Base-by-base conservation (phyloP, 2,888 invertebrate genomes). In the Agrilus biguttatus region DNA sequence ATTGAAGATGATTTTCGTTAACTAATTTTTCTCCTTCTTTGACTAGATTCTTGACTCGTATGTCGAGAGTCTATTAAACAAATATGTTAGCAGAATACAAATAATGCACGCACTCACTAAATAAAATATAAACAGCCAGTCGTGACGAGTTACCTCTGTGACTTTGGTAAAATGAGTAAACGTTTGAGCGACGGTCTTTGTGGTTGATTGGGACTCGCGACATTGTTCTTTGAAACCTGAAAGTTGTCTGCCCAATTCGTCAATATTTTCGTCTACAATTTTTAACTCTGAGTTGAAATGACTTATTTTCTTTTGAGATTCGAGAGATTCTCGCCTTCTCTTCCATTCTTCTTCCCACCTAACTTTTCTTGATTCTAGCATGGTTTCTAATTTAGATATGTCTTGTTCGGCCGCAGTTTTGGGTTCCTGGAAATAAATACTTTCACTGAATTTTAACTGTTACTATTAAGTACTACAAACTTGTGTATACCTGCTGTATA, bases 111-210 rank as follows among this genome's bases (percentile, higher is more conserved):
- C 28, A 8, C 37, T 37, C 37, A 13, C 23, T 37, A 28, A 28
- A 10, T 28, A 28, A 28, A 28, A 28, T 28, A 28, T 10, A 28
- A 28, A 28, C 28, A 28, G 28, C 28, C 28, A 28, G 28, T 28
- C 28, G 28, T 10, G 28, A 10, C 28, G 28, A 28, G 66, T 67
- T 66, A 86, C 84, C 71, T 80, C 74, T 50, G 86, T 77, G 41
- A 83, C 83, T 62, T 78, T 78, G 66, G 87, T 83, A 61, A 87
- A 84, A 55, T 81, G 78, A 47, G 73, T 72, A 59, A 85, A 87
- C 32, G 82, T 78, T 50, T 75, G 66, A 6, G 81, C 78, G 37
- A 80, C 79, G 41, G 80, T 74, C 60, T 77, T 77, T 7, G 83
- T 82, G 33, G 79, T 75, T 7, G 75, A 71, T 50, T 82, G 66